phyloP scores from a whole-genome alignment of 2,888 invertebrate species.

The Eupithecia subfuscata region DNA sequence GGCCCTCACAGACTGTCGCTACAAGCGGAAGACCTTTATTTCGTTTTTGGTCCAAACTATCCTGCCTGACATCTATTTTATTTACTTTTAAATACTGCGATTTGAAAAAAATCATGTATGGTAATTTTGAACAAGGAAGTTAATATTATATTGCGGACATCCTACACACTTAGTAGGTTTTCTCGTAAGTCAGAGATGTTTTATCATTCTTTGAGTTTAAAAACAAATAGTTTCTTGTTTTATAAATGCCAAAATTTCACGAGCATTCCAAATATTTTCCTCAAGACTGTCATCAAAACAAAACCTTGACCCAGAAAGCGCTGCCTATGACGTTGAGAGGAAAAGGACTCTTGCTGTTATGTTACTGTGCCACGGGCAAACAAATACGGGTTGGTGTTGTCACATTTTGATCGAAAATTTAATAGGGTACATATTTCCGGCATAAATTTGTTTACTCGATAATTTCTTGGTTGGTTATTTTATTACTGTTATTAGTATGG shows the following conservation, averaged over 20 bases:
- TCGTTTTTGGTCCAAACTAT: slow-evolving; percentile 49
- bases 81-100: background rate
- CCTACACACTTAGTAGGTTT: background rate
- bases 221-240: background rate
- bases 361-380: slow-evolving; percentile 37
- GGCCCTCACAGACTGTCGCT: slow-evolving; percentile 44
- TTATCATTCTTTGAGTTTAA: background rate
- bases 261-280: slow-evolving; percentile 53
- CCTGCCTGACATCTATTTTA: background rate
- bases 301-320: slow-evolving; percentile 74
- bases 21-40: slow-evolving; percentile 67
- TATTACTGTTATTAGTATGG: background rate
- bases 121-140: background rate
- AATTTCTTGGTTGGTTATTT: background rate
- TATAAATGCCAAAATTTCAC: background rate
- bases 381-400: slow-evolving; percentile 17
- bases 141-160: background rate
- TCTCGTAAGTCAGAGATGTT: background rate
- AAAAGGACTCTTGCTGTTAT: slow-evolving; percentile 54
- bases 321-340: slow-evolving; percentile 60
- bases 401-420: background rate
- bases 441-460: background rate
- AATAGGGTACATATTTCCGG: background rate
- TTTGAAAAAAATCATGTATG: background rate
- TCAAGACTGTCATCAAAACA: slow-evolving; percentile 69